These are phyloP conservation scores for Gymnothorax javanicus DNA, from an alignment of 2,797 vertebrate genomes.

Conservation along the genomic window DNA sequence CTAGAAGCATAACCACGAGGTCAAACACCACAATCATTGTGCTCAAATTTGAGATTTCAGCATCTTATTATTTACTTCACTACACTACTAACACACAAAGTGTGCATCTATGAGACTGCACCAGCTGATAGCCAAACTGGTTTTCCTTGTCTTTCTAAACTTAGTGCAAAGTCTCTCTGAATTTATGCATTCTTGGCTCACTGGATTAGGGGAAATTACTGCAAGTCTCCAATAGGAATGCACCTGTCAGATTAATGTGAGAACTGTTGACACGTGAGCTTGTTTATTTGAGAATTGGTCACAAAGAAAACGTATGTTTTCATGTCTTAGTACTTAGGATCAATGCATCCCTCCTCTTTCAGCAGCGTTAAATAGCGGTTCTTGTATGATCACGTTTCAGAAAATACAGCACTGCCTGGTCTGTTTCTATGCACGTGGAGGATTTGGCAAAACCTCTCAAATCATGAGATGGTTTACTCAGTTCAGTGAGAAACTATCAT, in stretches of 20 bases:
- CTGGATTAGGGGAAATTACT: constrained; percentile 59
- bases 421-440: neutral
- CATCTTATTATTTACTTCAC: neutral
- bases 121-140: constrained; percentile 55
- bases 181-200: constrained; percentile 55
- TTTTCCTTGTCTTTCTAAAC: constrained; percentile 27
- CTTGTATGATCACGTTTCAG: neutral
- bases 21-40: constrained; percentile 70
- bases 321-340: neutral
- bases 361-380: neutral
- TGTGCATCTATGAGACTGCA: constrained; percentile 31
- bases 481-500: neutral
- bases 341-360: neutral
- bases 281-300: neutral
- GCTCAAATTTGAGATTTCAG: neutral
- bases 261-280: neutral
- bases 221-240: constrained; percentile 54
- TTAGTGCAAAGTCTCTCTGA: constrained; percentile 34
- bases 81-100: neutral
- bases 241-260: constrained; percentile 41
- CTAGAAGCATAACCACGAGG: constrained; percentile 68
- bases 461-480: neutral
- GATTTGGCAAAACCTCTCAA: neutral
- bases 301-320: neutral
- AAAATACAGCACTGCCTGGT: neutral